Evolutionary conservation across 2,113 vertebrate genomes (phyloP).

Genomic region (Syngnathus typhle): DNA sequence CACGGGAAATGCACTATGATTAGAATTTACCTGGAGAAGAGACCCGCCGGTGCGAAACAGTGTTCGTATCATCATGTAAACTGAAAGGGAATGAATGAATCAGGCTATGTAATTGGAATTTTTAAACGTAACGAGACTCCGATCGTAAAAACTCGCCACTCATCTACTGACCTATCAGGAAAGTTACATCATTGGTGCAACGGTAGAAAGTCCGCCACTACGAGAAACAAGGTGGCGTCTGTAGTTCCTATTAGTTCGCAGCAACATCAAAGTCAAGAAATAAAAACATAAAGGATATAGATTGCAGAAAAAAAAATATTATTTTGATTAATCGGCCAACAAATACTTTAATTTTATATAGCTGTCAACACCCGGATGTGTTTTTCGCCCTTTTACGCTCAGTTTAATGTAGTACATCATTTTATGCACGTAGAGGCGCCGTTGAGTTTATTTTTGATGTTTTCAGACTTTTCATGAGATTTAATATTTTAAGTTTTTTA

Average conservation of each 20-base stretch:
- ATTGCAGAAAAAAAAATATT: not conserved
- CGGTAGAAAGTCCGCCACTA: slow-evolving; percentile 12
- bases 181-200: slow-evolving; percentile 59
- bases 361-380: not conserved
- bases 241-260: not conserved
- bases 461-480: not conserved
- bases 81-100: rapidly evolving
- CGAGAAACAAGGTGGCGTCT: not conserved
- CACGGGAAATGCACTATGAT: not conserved
- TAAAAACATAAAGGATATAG: not conserved
- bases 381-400: not conserved
- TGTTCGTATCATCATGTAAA: slow-evolving; percentile 59
- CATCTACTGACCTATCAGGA: slow-evolving; percentile 46
- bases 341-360: not conserved
- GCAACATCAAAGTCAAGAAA: not conserved
- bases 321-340: not conserved
- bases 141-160: not conserved
- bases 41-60: slow-evolving; percentile 57
- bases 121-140: not conserved
- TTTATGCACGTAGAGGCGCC: slow-evolving; percentile 19
- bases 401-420: not conserved
- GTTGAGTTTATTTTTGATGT: slow-evolving; percentile 5
- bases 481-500: not conserved
- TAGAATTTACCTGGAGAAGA: slow-evolving; percentile 61
- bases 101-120: not conserved